phyloP scores from a whole-genome alignment of 2,888 invertebrate species.

The Harpalus rubripes region DNA sequence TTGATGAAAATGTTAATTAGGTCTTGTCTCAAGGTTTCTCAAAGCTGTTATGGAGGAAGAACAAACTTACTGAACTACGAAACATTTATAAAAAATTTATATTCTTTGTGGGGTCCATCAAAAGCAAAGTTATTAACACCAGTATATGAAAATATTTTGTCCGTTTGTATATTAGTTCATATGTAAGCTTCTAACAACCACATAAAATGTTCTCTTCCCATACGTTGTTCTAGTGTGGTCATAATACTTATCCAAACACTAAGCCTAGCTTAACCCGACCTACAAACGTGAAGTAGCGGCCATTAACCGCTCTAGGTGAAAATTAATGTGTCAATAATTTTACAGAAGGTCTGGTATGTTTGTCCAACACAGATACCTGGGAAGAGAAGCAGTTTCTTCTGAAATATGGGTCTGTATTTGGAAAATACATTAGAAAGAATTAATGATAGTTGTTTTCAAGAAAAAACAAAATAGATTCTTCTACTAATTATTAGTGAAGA shows the following conservation, averaged over 20 bases:
- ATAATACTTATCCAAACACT: conserved; percentile 35
- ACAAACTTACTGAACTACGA: too few species aligned
- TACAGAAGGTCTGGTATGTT: conserved; percentile 2
- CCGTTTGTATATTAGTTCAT: background rate
- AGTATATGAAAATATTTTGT: background rate
- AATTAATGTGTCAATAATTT: conserved; percentile 43
- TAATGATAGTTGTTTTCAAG: too few species aligned
- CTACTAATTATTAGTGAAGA: too few species aligned
- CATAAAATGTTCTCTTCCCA: background rate
- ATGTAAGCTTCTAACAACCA: background rate
- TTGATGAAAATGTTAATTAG: too few species aligned
- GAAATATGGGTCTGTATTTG: background rate
- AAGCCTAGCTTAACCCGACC: background rate
- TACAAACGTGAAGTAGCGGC: background rate
- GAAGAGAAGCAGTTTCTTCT: background rate
- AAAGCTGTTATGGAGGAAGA: too few species aligned
- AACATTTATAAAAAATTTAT: too few species aligned
- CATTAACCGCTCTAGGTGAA: conserved; percentile 31
- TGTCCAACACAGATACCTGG: background rate
- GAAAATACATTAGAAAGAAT: background rate
- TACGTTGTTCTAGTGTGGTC: background rate
- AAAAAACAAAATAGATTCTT: too few species aligned
- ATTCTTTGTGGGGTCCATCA: too few species aligned
- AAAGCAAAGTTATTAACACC: too few species aligned
- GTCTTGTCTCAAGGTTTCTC: too few species aligned